Base-by-base conservation (phyloP, 1,140 invertebrate species). In the Sipha flava region DNA sequence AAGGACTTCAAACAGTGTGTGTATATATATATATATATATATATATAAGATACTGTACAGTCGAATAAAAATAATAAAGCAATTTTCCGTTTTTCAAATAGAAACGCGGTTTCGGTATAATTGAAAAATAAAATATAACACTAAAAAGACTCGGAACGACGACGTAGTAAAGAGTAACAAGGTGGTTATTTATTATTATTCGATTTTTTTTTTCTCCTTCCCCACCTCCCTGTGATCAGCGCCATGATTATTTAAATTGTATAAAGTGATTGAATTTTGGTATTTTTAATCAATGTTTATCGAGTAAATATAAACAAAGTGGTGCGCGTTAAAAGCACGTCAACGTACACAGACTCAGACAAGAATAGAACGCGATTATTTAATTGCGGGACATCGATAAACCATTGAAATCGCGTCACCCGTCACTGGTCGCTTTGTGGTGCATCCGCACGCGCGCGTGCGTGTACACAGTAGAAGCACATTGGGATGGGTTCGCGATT, bases 241-340 rank as follows among this genome's bases (percentile, higher is more conserved):
- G n/a, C 34, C 3, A n/a, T 12, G 18, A 21, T 37, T 37, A 64
- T 64, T 64, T 64, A 37, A 64, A 64, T 31, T 34, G 2, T 37
- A 37, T 12, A 10, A 43, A 66, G 31, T 40, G 62, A 66, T 66
- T 66, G 62, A 21, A 40, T 66, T 40, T 66, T n/a, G 34, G 34
- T 66, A 40, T 66, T 66, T 66, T 66, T 66, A 66, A 66, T 66
- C 34, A 10, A 66, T 66, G 62, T 66, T 66, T 66, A 66, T 66
- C n/a, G 10, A 66, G 34, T 21, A 66, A 66, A 66, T 23, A 66
- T 62, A 40, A 66, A 66, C 34, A 40, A 66, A 66, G n/a, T 40
- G n/a, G n/a, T 59, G 57, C 4, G 12, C 16, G 31, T 64, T 64
- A 37, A 64, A 66, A 40, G 31, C n/a, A 66, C 34, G 10, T 43